Evolutionary conservation across 2,888 invertebrate species (phyloP).

Genomic region (Phyllotreta striolata): DNA sequence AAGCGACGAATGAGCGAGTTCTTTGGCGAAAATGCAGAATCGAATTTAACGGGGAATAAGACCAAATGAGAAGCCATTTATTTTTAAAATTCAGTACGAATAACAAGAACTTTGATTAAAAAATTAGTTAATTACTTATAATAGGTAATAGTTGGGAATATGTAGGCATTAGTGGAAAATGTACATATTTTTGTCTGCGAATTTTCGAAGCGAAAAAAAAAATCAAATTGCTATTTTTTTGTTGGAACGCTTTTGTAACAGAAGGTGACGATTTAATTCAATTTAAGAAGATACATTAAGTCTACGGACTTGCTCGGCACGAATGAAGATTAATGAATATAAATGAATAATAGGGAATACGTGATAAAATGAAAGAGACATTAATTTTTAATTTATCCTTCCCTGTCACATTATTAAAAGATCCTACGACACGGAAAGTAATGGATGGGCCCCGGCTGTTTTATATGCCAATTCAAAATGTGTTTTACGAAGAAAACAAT

Average conservation of each 20-base stretch:
- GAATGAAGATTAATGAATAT: constrained; percentile 35
- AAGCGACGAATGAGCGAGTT: too few species aligned
- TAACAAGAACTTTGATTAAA: too few species aligned
- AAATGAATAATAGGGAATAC: constrained; percentile 36
- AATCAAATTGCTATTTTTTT: too few species aligned
- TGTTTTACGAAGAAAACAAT: constrained; percentile 6
- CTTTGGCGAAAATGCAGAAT: too few species aligned
- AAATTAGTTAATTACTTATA: too few species aligned
- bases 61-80: too few species aligned
- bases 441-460: constrained; percentile 11
- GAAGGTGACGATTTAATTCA: constrained; percentile 33
- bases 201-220: too few species aligned
- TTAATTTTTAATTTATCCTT: constrained; percentile 34
- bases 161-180: too few species aligned
- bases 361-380: constrained; percentile 30
- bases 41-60: too few species aligned
- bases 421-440: constrained; percentile 15
- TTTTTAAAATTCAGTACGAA: too few species aligned
- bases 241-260: constrained; percentile 5
- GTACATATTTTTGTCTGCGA: too few species aligned
- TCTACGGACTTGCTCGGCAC: constrained; percentile 28
- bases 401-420: constrained; percentile 31
- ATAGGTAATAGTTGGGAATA: too few species aligned
- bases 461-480: constrained; percentile 11
- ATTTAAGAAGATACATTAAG: constrained; percentile 35